phyloP scores from a whole-genome alignment of 1,140 invertebrate genomes.

The Drosophila pallidifrons region DNA sequence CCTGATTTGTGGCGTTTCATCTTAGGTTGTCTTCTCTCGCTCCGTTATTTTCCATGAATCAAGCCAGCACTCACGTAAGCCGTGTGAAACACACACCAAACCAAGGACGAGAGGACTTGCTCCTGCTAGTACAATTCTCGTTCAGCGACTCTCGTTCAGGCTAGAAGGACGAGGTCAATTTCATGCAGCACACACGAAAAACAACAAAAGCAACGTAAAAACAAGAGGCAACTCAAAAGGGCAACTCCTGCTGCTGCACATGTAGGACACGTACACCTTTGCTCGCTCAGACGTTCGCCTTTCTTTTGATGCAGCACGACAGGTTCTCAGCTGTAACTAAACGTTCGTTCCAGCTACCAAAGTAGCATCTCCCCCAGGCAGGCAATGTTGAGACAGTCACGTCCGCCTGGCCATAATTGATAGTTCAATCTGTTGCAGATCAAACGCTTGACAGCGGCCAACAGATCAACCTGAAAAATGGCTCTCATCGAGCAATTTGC shows the following conservation, averaged over 20 bases:
- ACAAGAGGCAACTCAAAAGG: constrained; percentile 2
- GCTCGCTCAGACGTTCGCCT: constrained; percentile 31
- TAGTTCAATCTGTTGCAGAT: constrained; percentile 82
- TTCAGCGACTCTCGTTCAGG: too few relatives aligned
- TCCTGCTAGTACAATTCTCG: constrained; percentile 26
- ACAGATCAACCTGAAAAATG: constrained; percentile 82
- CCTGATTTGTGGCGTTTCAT: constrained; percentile 54
- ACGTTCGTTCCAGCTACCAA: constrained; percentile 30
- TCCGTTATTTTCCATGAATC: constrained; percentile 40
- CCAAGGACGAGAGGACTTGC: background rate
- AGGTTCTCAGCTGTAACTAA: constrained; percentile 81
- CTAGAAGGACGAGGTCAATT: constrained; percentile 79
- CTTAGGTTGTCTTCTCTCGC: constrained; percentile 19
- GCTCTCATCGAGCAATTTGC: constrained; percentile 32
- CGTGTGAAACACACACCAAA: constrained; percentile 32
- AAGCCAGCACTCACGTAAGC: constrained; percentile 55
- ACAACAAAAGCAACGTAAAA: constrained; percentile 14
- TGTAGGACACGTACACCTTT: constrained; percentile 68
- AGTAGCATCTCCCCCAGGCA: background rate
- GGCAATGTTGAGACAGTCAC: constrained; percentile 61
- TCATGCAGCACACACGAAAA: constrained; percentile 63
- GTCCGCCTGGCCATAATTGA: constrained; percentile 74
- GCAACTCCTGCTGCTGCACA: constrained; percentile 25
- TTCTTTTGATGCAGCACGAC: constrained; percentile 68
- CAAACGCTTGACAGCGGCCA: constrained; percentile 80